Evolutionary conservation across 2,797 vertebrate species (phyloP).

Genomic region (Cyclura pinguis): DNA sequence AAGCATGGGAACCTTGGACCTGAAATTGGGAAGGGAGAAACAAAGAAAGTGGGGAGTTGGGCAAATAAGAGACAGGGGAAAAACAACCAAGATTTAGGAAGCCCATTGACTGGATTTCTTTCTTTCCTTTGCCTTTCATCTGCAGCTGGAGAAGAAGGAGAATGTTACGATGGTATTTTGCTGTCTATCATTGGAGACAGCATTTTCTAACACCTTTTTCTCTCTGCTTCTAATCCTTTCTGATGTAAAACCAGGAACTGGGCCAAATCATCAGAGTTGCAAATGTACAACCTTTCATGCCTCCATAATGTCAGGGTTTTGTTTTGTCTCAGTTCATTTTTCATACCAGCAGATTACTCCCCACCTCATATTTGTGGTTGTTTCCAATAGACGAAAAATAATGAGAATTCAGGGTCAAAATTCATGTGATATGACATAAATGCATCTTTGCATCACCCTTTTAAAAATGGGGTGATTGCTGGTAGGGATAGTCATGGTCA

Average conservation of each 20-base stretch:
- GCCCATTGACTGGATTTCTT: constrained; percentile 54
- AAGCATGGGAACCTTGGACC: rapidly evolving
- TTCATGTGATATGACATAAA: not conserved
- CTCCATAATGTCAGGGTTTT: not conserved
- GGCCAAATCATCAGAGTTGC: constrained; percentile 68
- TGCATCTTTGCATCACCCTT: not conserved
- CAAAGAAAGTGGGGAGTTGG: not conserved
- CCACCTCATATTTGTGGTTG: not conserved
- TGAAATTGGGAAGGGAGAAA: constrained; percentile 18
- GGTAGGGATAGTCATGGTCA: not conserved
- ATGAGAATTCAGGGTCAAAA: not conserved
- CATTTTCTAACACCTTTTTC: constrained; percentile 49
- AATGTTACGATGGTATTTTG: constrained; percentile 70
- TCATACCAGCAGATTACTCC: not conserved
- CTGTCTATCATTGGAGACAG: constrained; percentile 53
- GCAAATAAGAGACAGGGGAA: not conserved
- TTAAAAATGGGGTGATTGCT: not conserved
- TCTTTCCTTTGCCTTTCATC: constrained; percentile 64
- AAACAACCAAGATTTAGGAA: not conserved
- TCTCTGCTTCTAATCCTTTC: constrained; percentile 48
- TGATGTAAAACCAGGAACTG: constrained; percentile 64
- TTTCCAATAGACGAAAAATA: not conserved
- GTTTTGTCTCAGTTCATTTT: not conserved
- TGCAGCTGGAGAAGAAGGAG: constrained; percentile 63
- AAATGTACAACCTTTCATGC: constrained; percentile 35